phyloP scores from a whole-genome alignment of 2,113 vertebrate genomes.

The Empidonax alnorum region DNA sequence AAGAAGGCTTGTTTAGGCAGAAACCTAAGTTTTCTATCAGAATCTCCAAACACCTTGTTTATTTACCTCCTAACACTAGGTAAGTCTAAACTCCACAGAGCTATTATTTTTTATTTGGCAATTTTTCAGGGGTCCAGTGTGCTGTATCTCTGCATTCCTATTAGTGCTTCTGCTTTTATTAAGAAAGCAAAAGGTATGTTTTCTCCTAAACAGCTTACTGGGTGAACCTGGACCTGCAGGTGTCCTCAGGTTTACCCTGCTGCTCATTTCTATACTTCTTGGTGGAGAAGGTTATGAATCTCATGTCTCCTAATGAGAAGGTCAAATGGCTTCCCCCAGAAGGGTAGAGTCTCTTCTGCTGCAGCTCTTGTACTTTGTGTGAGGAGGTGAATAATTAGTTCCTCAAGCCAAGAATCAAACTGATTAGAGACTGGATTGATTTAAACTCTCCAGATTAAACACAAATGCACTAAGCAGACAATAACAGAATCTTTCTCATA shows the following conservation, averaged over 20 bases:
- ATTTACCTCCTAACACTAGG: background rate
- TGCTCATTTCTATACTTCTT: background rate
- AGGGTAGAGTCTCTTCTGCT: background rate
- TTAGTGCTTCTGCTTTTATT: background rate
- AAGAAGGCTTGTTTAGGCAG: background rate
- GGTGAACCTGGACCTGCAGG: background rate
- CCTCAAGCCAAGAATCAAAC: background rate
- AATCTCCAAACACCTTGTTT: background rate
- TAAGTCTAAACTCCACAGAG: background rate
- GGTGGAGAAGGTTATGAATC: background rate
- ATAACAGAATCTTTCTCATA: background rate
- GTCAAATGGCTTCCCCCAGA: background rate
- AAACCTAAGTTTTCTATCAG: background rate
- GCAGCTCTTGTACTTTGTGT: background rate
- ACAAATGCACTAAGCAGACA: background rate
- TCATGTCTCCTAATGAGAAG: background rate
- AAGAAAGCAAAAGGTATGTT: background rate
- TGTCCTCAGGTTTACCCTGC: background rate
- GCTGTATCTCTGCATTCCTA: background rate
- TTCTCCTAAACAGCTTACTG: background rate
- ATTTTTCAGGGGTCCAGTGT: background rate
- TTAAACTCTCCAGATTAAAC: background rate
- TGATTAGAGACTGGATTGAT: background rate
- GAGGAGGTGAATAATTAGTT: background rate
- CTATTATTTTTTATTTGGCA: background rate